Evolutionary conservation across 2,888 invertebrate species (phyloP), one percentile per base, ranked within the genome.

Genomic region (Heterodera filipjevi): DNA sequence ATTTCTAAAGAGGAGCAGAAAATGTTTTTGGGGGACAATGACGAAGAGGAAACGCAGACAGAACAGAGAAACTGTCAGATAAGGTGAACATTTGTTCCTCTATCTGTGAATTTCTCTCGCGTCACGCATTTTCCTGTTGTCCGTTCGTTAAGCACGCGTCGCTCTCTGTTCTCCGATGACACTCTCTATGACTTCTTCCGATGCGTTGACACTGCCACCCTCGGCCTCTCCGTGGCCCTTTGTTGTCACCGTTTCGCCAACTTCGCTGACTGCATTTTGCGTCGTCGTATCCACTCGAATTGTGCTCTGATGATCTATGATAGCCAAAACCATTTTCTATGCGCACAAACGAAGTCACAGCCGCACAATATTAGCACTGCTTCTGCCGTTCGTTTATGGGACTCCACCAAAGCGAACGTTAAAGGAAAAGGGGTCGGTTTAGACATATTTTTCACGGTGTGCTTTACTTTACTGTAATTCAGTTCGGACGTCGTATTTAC

Each of bases 181-280:
- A 59, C 27, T 8, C 59, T 59, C 59, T 59, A 27, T 12, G 59
- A 59, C 59, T n/a, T 59, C 10, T 12, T 59, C 59, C 59, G 59
- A 10, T 59, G 19, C 59, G 59, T 27, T n/a, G 59, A 59, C 59
- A 59, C 59, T 5, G 59, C 59, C n/a, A 22, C 59, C 27, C 59
- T 59, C 59, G 59, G 59, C 27, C 59, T 59, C 59, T 59, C 59
- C 10, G 59, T 59, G 59, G 59, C 59, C 59, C 59, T 59, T 6
- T 59, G 59, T 59, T 59, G 59, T 27, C 59, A 27, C 59, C 59
- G 59, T 22, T 59, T 59, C 27, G 59, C 59, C 59, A 59, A 59
- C 27, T 59, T 59, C 27, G 59, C 59, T 27, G 59, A 59, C 59
- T 59, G 6, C 27, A 10, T 59, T 27, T 27, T 59, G 10, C 59